These are phyloP conservation scores for Epizoanthus fatuus DNA, from an alignment of 92 coral and sea anemone genomes.

Conservation along the genomic window DNA sequence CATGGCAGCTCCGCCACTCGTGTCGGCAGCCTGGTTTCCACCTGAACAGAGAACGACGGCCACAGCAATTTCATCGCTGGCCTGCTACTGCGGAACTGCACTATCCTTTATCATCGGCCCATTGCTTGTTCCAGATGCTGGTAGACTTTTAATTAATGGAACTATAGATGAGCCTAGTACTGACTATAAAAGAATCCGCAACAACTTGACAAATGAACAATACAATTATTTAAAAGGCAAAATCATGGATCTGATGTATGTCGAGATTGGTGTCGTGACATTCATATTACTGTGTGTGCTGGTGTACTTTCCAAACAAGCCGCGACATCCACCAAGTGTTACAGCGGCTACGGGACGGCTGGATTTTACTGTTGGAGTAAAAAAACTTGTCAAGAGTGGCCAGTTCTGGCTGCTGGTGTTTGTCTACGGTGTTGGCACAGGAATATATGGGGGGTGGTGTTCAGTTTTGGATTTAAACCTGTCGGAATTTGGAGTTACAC, in stretches of 20 bases:
- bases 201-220: constrained; percentile 66
- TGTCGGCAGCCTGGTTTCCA: constrained; percentile 99
- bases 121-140: constrained; percentile 82
- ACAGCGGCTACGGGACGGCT: constrained; percentile 98
- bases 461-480: constrained; percentile 90
- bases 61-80: constrained; percentile 92
- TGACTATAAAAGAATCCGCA: constrained; percentile 54
- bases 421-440: constrained; percentile 93
- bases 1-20: constrained; percentile 97
- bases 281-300: constrained; percentile 74
- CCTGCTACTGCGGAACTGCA: constrained; percentile 95
- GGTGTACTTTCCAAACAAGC: constrained; percentile 88
- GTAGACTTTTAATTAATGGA: constrained; percentile 2
- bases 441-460: constrained; percentile 97
- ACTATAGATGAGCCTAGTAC: constrained; percentile 13
- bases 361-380: constrained; percentile 85
- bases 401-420: constrained; percentile 89
- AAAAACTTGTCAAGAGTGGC: constrained; percentile 76
- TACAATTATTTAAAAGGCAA: constrained; percentile 54
- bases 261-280: constrained; percentile 80
- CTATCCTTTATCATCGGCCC: constrained; percentile 92
- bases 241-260: constrained; percentile 86
- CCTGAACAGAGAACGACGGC: constrained; percentile 98
- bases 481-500: constrained; percentile 79
- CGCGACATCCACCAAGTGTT: constrained; percentile 89